Base-by-base conservation (phyloP, 1,140 invertebrate species). In the Xylocopa sonorina region DNA sequence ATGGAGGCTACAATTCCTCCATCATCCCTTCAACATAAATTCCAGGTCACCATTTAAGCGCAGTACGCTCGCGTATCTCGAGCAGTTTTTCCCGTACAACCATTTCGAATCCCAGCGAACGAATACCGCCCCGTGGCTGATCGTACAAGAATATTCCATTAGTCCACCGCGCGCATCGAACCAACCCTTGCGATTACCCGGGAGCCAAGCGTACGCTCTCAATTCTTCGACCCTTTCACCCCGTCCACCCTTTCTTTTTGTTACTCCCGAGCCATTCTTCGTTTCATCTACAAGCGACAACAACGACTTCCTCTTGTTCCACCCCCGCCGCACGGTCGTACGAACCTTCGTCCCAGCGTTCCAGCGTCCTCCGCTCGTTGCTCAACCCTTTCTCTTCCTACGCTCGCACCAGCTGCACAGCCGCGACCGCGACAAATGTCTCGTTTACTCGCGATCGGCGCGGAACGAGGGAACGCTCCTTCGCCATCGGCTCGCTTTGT, bases 101-200 rank as follows among this genome's bases (percentile, higher is more conserved):
- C 12, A 62, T 62, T 62, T 62, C 58, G 34, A 41, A 38, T 38
- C 41, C 58, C 24, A 21, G 10, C 21, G 48, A 4, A 0, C 18
- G 48, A 21, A 32, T 21, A 21, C 29, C 27, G n/a, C 53, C 9
- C 2, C 50, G 7, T 57, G 10, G 10, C 2, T 12, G 32, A 34
- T 38, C 32, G 21, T 41, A 62, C 58, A 62, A 62, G 58, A 34
- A 62, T 62, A 38, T 41, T 62, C 58, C 58, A 62, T 62, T 62
- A 62, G 58, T 60, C 21, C 32, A 10, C 9, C 38, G 38, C 38
- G 10, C 6, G 21, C 58, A 2, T 21, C 32, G 3, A n/a, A 34
- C 3, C n/a, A 41, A 12, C 58, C n/a, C 34, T 62, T 24, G 3
- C 58, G 58, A 60, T 58, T 58, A 58, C 57, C 10, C 18, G 14